Base-by-base conservation (phyloP, 2,797 vertebrate species). In the Microchirus variegatus region DNA sequence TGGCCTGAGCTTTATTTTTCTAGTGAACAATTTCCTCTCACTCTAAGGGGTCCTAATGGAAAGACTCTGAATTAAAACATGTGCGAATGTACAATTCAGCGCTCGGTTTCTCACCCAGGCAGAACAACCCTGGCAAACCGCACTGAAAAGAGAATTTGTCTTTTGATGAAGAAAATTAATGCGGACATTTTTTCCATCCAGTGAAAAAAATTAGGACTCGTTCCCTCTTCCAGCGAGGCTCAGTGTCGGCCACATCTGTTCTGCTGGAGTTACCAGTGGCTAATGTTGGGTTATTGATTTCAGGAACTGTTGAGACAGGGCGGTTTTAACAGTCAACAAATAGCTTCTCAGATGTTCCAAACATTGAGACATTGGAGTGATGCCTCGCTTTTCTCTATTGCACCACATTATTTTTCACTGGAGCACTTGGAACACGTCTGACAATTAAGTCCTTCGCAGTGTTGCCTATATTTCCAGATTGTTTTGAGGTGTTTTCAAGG, bases 21-120 rank as follows among this genome's bases (percentile, higher is more conserved):
- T 85, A 83, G 84, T 53, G 82, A 90, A 87, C 81, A 84, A 85
- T 88, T 90, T 91, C 86, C 87, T 89, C 80, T 82, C 82, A 82
- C 83, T 75, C 70, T 63, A 80, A 85, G 65, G 63, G 56, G 56
- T 77, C 78, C 81, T 83, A 83, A 84, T 89, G 84, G 81, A 91
- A 87, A 78, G 74, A 77, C 59, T 62, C 75, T 87, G 81, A 90
- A 91, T 90, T 89, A 83, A 84, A 92, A 89, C 91, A 91, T 84
- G 83, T 92, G 89, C 89, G 85, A 88, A 90, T 83, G 87, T 71
- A 73, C 65, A 82, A 86, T 87, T 86, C 72, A 84, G 41, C 60
- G 66, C 67, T 78, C 77, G 7, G 11, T 67, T 83, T 84, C 79
- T 86, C 81, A 82, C 80, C 70, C 69, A 74, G 78, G 75, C 81